Evolutionary conservation across 2,113 vertebrate genomes (phyloP), one percentile per base, ranked within the genome.

Genomic region (Rhinoderma darwinii): DNA sequence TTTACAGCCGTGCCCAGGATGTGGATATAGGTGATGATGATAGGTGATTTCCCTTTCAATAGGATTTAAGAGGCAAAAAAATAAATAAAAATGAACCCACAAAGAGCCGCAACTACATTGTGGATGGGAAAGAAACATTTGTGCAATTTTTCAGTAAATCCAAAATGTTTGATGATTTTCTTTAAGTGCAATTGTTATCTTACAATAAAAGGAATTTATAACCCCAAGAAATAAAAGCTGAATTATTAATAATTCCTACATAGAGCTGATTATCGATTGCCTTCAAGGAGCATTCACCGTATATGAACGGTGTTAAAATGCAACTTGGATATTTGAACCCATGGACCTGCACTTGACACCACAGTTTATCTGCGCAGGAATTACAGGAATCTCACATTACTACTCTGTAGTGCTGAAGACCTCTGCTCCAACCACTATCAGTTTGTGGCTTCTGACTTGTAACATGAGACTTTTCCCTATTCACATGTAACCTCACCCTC

Each of bases 371-470:
- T 70, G 66, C 20, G 11, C 35, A 22, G 66, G 66, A 70, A 70
- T 70, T 37, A 70, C 66, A 35, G 66, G 66, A 70, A 70, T 70
- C 66, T 70, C 32, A 70, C 32, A 37, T 37, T 70, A 70, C 66
- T 70, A 7, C 66, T 37, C 61, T 30, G 27, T 12, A 32, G 27
- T 8, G 27, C 17, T 32, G 27, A 32, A 66, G 61, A 66, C 61
- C 61, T 66, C 17, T 37, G 10, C 66, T 39, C 2, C 66, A 59
- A 5, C 20, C 5, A 22, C 56, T 9, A 20, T 37, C 15, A 70
- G 35, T 14, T 7, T 70, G 1, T 70, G 35, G 18, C 32, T 37
- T 70, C 17, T 70, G 66, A 22, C 66, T 37, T 37, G 32, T 70
- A 37, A 70, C n/a, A 20, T 63, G 63, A 68, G 1, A 20, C 32